Conservation (phyloP, 2,113 vertebrate species). For the Stictonetta naevosa region DNA sequence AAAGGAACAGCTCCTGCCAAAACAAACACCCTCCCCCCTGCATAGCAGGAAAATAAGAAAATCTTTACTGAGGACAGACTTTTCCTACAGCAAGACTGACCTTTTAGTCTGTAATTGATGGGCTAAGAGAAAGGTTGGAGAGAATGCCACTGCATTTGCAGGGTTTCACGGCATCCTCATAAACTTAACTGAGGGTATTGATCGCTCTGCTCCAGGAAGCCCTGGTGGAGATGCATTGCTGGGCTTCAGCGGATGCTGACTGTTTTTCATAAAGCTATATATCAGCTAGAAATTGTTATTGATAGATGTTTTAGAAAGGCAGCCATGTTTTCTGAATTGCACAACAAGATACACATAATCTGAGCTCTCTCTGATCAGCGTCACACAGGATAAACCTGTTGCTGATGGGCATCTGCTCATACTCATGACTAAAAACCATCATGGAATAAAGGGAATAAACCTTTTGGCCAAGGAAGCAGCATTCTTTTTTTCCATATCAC, state of each 20-base stretch:
- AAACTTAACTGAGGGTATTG: conserved; percentile 64
- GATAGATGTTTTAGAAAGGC: not conserved
- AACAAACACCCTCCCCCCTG: not conserved
- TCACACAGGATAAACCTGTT: not conserved
- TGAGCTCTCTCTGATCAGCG: not conserved
- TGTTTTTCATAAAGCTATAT: conserved; percentile 45
- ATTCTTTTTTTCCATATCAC: not conserved
- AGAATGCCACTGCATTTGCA: conserved; percentile 49
- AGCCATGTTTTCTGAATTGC: not conserved
- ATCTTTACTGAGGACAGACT: not conserved
- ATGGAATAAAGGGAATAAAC: not conserved
- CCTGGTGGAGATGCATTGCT: not conserved
- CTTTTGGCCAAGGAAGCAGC: not conserved
- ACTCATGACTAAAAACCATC: not conserved
- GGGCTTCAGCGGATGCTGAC: conserved; percentile 38
- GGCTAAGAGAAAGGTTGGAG: conserved; percentile 54
- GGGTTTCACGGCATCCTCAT: conserved; percentile 36
- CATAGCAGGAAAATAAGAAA: not conserved
- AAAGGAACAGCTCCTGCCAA: not conserved
- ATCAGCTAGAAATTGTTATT: conserved; percentile 56
- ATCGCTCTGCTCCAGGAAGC: conserved; percentile 3
- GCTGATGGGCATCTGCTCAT: not conserved
- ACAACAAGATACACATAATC: not conserved
- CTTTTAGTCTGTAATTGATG: conserved; percentile 64
- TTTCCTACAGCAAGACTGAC: conserved; percentile 23